Evolutionary conservation across 2,797 vertebrate genomes (phyloP).

Genomic region (Lagocephalus sceleratus): DNA sequence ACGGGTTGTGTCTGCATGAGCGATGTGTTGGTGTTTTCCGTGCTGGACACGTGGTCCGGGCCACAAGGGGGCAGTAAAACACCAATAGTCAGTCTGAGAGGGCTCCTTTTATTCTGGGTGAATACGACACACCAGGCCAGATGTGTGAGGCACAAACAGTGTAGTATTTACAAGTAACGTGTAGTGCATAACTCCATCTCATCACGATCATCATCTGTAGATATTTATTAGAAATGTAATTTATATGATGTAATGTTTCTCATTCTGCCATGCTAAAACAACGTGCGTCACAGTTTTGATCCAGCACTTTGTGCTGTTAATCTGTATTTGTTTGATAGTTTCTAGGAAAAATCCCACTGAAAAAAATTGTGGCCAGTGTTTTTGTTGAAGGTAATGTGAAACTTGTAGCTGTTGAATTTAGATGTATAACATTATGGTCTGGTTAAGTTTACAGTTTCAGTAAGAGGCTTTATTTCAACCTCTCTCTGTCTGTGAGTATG

Average conservation of each 20-base stretch:
- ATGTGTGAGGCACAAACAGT: neutral
- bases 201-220: conserved; percentile 59
- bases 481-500: conserved; percentile 19
- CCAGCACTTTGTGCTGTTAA: conserved; percentile 54
- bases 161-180: conserved; percentile 36
- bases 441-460: conserved; percentile 41
- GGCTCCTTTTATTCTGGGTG: conserved; percentile 10
- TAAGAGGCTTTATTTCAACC: conserved; percentile 26
- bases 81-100: conserved; percentile 1
- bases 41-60: neutral
- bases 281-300: conserved; percentile 54
- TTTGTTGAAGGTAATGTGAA: conserved; percentile 51
- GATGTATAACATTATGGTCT: conserved; percentile 41
- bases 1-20: no score
- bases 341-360: conserved; percentile 43
- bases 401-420: conserved; percentile 38
- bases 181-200: conserved; percentile 39
- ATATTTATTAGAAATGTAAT: conserved; percentile 71
- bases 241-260: conserved; percentile 69
- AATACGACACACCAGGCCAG: neutral
- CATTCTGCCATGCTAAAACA: conserved; percentile 55
- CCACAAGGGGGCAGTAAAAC: conserved; percentile 4
- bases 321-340: conserved; percentile 64
- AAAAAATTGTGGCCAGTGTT: conserved; percentile 55
- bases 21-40: neutral